These are phyloP conservation scores for Coryphaenoides rupestris DNA, from an alignment of 2,113 vertebrate species.

Conservation along the genomic window DNA sequence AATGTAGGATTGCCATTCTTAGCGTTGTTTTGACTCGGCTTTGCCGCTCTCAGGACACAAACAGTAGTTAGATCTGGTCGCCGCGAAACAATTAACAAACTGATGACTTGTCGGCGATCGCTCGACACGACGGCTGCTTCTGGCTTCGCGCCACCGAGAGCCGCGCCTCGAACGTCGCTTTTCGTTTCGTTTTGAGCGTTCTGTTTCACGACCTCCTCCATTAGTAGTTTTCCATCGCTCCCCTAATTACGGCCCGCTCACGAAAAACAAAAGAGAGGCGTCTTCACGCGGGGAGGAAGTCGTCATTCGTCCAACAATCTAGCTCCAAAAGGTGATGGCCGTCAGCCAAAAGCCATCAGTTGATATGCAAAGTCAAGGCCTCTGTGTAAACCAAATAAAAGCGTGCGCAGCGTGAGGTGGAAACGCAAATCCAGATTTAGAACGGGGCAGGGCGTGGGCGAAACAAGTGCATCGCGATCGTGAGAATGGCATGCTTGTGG, in stretches of 20 bases:
- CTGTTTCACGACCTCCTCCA: slow-evolving; percentile 64
- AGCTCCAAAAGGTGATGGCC: neutral
- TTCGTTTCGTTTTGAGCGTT: slow-evolving; percentile 35
- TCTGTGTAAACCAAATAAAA: slow-evolving; percentile 49
- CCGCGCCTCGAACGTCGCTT: slow-evolving; percentile 54
- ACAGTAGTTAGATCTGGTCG: slow-evolving; percentile 43
- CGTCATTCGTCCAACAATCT: slow-evolving; percentile 28
- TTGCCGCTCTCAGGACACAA: neutral
- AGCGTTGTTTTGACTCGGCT: neutral
- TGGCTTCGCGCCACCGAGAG: slow-evolving; percentile 62
- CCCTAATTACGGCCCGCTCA: slow-evolving; percentile 66
- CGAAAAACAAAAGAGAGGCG: slow-evolving; percentile 46
- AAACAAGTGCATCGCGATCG: slow-evolving; percentile 7
- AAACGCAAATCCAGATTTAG: slow-evolving; percentile 32
- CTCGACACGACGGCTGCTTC: slow-evolving; percentile 39
- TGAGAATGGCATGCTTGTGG: slow-evolving; percentile 5
- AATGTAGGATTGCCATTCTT: neutral
- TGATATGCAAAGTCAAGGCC: slow-evolving; percentile 53
- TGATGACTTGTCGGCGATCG: slow-evolving; percentile 41
- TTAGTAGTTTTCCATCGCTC: slow-evolving; percentile 69
- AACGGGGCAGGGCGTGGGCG: slow-evolving; percentile 8
- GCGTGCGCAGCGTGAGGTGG: neutral
- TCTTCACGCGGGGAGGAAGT: slow-evolving; percentile 24
- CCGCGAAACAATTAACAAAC: slow-evolving; percentile 52
- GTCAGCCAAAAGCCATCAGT: slow-evolving; percentile 32